Evolutionary conservation across 2,888 invertebrate species (phyloP).

Genomic region (Bugula neritina): DNA sequence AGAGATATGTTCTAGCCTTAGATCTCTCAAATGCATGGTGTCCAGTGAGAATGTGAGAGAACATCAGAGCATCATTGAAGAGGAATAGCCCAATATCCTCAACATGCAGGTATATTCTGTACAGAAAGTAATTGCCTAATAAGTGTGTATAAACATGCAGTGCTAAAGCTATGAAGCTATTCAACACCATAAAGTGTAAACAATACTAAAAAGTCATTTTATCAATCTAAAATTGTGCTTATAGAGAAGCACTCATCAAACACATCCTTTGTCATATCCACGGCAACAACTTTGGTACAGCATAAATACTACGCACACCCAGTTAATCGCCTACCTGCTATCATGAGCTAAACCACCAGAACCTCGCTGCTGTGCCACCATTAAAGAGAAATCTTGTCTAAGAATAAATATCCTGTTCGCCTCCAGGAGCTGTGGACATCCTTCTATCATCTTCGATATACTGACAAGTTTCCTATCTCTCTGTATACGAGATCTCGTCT

Average conservation of each 20-base stretch:
- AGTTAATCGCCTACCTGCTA: slow-evolving; percentile 38
- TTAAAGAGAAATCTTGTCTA: slow-evolving; percentile 42
- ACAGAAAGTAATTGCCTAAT: background rate
- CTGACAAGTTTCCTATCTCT: slow-evolving; percentile 41
- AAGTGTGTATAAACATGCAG: too few species aligned
- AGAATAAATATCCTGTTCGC: slow-evolving; percentile 46
- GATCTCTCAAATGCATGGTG: slow-evolving; percentile 46
- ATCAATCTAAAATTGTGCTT: too few species aligned
- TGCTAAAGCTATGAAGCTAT: too few species aligned
- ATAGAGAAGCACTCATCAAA: too few species aligned
- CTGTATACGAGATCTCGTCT: slow-evolving; percentile 19
- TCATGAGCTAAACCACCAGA: slow-evolving; percentile 35
- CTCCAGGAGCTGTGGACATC: slow-evolving; percentile 47
- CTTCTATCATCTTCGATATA: slow-evolving; percentile 41
- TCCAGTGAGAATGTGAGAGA: slow-evolving; percentile 43
- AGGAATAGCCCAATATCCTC: slow-evolving; percentile 47
- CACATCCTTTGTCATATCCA: too few species aligned
- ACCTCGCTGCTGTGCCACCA: slow-evolving; percentile 37
- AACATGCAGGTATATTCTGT: slow-evolving; percentile 45
- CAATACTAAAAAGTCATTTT: too few species aligned
- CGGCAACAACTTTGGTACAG: too few species aligned
- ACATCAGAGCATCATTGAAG: slow-evolving; percentile 48
- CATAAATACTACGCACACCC: too few species aligned
- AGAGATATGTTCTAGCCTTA: slow-evolving; percentile 42
- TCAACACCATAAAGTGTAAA: too few species aligned